Evolutionary conservation across 1,140 invertebrate genomes (phyloP).

Genomic region (Ericerus pela): DNA sequence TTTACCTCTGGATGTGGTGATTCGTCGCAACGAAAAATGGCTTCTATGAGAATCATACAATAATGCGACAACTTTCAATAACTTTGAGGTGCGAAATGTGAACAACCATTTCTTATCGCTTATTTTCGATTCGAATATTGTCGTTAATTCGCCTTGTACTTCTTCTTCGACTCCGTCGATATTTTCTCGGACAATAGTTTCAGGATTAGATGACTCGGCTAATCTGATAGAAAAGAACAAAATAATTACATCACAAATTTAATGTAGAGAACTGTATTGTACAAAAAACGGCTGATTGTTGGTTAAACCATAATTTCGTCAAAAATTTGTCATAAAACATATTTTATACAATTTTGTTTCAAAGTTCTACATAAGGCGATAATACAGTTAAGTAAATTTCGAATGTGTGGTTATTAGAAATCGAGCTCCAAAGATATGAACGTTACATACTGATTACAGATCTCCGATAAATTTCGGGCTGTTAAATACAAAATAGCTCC

Average conservation of each 20-base stretch:
- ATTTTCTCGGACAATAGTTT: conserved; percentile 40
- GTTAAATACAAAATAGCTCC: too few species aligned
- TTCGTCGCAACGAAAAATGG: conserved; percentile 44
- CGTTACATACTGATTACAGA: too few species aligned
- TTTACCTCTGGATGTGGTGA: conserved; percentile 16
- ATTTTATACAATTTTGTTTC: too few species aligned
- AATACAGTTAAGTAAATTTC: too few species aligned
- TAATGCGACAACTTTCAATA: conserved; percentile 46
- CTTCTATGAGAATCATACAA: conserved; percentile 53
- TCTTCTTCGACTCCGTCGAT: conserved; percentile 42
- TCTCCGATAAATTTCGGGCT: too few species aligned
- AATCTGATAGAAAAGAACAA: conserved; percentile 29
- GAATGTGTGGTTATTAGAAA: too few species aligned
- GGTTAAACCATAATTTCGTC: background rate
- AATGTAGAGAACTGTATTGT: background rate
- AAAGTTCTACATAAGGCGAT: too few species aligned
- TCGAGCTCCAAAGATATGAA: too few species aligned
- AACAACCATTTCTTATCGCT: conserved; percentile 52
- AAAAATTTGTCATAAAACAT: too few species aligned
- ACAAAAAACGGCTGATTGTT: background rate
- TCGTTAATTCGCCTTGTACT: conserved; percentile 43
- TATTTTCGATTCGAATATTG: conserved; percentile 48
- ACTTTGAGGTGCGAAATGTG: conserved; percentile 34
- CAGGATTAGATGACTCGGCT: conserved; percentile 40
- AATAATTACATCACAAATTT: conserved; percentile 9